phyloP scores from a whole-genome alignment of 2,113 vertebrate species.

The Syrmaticus mikado region DNA sequence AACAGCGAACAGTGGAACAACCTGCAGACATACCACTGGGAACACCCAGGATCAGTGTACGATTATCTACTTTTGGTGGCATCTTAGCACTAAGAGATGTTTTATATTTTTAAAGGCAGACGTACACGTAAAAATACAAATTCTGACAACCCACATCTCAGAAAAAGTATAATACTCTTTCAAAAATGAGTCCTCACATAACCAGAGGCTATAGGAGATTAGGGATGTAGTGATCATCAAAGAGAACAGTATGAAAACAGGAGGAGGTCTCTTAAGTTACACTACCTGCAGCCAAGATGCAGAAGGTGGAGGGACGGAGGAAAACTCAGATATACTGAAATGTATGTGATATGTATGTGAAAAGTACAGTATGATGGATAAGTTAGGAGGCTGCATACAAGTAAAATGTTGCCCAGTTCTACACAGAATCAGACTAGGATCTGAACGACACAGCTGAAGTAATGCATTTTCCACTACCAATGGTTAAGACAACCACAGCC shows the following conservation, averaged over 20 bases:
- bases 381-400: not conserved
- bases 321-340: not conserved
- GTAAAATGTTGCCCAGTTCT: not conserved
- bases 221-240: not conserved
- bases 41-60: not conserved
- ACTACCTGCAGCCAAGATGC: not conserved
- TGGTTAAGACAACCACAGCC: not conserved
- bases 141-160: not conserved
- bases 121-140: too few relatives aligned
- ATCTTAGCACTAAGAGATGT: not conserved
- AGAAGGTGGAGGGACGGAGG: not conserved
- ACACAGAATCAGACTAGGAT: not conserved
- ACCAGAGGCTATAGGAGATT: not conserved
- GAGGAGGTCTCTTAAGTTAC: not conserved
- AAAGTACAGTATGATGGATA: not conserved
- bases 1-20: not conserved
- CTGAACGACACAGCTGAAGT: not conserved
- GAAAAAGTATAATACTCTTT: not conserved
- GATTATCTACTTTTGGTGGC: not conserved
- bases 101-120: not conserved
- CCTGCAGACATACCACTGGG: fast-evolving
- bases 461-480: not conserved
- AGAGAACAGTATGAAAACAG: not conserved
- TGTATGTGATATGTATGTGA: fast-evolving
- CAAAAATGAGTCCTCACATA: not conserved